A percentile compares a stretch with the other conserved stretches of the same genome.
These are phyloP conservation scores for Pogoniulus pusillus DNA, from an alignment of 2,797 vertebrate species.

Conservation along the genomic window DNA sequence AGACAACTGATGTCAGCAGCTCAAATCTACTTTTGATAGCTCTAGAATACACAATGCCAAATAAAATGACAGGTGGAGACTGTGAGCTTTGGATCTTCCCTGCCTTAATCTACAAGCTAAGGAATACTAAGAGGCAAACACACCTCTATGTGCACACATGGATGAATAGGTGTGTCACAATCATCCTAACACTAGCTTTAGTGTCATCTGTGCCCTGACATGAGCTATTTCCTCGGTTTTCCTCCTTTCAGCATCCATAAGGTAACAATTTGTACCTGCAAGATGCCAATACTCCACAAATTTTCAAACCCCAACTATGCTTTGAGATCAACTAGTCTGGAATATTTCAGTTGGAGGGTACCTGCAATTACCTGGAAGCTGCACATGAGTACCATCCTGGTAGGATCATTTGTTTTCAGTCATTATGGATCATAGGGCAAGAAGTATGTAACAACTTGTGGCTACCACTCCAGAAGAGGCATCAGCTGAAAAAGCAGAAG, in stretches of 20 bases:
- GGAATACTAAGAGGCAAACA: neutral
- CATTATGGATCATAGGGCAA: neutral
- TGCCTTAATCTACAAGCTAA: neutral
- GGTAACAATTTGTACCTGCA: neutral
- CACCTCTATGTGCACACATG: accelerated
- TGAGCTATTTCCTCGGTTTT: neutral
- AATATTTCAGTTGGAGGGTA: neutral
- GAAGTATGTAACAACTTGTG: neutral
- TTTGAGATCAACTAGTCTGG: neutral
- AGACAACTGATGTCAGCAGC: neutral
- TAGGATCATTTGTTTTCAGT: neutral
- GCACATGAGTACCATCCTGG: accelerated
- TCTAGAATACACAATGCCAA: neutral
- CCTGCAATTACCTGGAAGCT: neutral
- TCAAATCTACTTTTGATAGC: neutral
- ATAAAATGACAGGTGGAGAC: neutral
- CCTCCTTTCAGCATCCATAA: neutral
- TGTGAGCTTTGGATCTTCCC: neutral
- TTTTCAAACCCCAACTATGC: neutral
- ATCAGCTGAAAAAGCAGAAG: neutral
- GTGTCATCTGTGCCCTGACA: neutral
- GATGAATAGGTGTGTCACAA: neutral
- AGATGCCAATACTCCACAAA: neutral
- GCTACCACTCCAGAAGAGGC: neutral
- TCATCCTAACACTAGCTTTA: neutral